A percentile compares a stretch with the other conserved stretches of the same genome.
Conservation (phyloP, 2,888 invertebrate genomes). For the Nycteola revayana region DNA sequence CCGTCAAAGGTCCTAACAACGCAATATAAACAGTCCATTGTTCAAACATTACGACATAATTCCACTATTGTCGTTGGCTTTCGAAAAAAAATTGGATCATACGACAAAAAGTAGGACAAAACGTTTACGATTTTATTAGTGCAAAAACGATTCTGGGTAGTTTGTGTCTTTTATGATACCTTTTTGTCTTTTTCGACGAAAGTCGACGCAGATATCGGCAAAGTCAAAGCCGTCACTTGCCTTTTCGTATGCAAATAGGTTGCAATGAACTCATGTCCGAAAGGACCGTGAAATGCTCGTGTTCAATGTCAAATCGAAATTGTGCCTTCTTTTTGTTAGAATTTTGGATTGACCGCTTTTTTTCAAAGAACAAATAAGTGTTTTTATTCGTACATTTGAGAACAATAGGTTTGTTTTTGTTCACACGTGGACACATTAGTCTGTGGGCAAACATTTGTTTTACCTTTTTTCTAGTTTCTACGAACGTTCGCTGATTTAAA, state of each 20-base stretch:
- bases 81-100: conserved; percentile 53
- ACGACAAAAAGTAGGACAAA: conserved; percentile 47
- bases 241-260: conserved; percentile 76
- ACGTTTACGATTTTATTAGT: conserved; percentile 65
- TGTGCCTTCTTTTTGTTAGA: conserved; percentile 39
- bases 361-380: conserved; percentile 39
- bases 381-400: conserved; percentile 34
- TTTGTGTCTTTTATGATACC: conserved; percentile 53
- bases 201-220: conserved; percentile 59
- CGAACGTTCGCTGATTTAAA: conserved; percentile 24
- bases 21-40: conserved; percentile 60
- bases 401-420: conserved; percentile 45
- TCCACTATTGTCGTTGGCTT: conserved; percentile 46
- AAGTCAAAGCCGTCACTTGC: conserved; percentile 56
- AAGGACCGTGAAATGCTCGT: conserved; percentile 52
- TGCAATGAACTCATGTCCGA: conserved; percentile 67
- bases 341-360: conserved; percentile 38
- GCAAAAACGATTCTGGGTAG: conserved; percentile 68
- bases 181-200: conserved; percentile 64
- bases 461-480: conserved; percentile 26
- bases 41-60: conserved; percentile 65
- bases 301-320: conserved; percentile 61
- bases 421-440: conserved; percentile 28
- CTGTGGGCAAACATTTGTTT: conserved; percentile 37
- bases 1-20: conserved; percentile 43